Conservation (phyloP, 2,888 invertebrate genomes). For the Tanypteryx hageni region DNA sequence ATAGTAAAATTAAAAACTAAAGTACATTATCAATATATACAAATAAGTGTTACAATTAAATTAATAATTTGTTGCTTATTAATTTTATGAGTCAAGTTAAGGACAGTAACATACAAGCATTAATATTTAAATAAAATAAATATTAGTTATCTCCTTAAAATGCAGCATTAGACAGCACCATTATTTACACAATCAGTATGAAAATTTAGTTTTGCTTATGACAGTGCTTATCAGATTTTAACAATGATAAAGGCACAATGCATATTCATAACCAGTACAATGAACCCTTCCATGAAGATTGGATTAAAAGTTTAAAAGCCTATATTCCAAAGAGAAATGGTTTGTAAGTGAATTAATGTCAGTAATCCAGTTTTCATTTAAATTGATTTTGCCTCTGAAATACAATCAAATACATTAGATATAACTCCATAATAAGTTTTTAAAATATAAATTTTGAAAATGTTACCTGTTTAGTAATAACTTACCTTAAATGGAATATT, state of each 20-base stretch:
- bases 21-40: too few relatives aligned
- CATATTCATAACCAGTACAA: conserved; percentile 50
- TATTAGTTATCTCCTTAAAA: background rate
- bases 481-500: conserved; percentile 25
- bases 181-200: conserved; percentile 48
- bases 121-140: background rate
- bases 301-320: conserved; percentile 46
- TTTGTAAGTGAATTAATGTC: conserved; percentile 36
- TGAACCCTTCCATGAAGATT: background rate
- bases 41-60: too few relatives aligned
- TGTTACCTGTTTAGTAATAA: background rate
- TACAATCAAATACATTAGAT: background rate
- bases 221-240: conserved; percentile 36
- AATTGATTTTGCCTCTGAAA: conserved; percentile 45
- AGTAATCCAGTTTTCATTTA: conserved; percentile 27
- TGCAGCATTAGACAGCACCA: conserved; percentile 49
- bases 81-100: background rate
- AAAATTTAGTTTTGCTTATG: conserved; percentile 38
- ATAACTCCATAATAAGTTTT: background rate
- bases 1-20: too few relatives aligned
- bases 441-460: background rate
- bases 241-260: conserved; percentile 54
- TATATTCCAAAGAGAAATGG: conserved; percentile 46
- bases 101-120: background rate
- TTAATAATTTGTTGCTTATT: too few relatives aligned